These are phyloP conservation scores for Crossaster papposus DNA, from an alignment of 53 echinoderm and acorn worm species.

Conservation along the genomic window DNA sequence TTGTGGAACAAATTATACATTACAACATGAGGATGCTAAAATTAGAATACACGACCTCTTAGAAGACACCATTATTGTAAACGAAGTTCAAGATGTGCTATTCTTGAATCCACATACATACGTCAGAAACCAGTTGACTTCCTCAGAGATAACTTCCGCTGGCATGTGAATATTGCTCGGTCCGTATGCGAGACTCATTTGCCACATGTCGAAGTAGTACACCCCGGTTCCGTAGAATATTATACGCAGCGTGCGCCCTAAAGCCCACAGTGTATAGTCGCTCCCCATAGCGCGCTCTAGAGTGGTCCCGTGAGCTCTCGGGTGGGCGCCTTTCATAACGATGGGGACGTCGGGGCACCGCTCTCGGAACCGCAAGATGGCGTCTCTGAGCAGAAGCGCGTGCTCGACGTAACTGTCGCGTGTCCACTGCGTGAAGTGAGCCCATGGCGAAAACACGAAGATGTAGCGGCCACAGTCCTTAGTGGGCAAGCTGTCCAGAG, in stretches of 20 bases:
- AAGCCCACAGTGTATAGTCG: slow-evolving; percentile 41
- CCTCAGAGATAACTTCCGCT: slow-evolving; percentile 41
- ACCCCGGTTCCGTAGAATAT: slow-evolving; percentile 34
- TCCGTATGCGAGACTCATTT: slow-evolving; percentile 51
- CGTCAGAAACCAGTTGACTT: slow-evolving; percentile 58
- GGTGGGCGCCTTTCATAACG: slow-evolving; percentile 39
- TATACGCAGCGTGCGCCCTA: slow-evolving; percentile 12
- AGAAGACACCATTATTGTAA: neutral
- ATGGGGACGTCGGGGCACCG: slow-evolving; percentile 56
- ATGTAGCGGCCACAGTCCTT: slow-evolving; percentile 1
- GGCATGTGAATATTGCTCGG: slow-evolving; percentile 52
- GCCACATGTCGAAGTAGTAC: slow-evolving; percentile 54
- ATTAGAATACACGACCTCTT: too few relatives aligned
- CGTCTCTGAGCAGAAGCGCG: slow-evolving; percentile 19
- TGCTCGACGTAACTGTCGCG: slow-evolving; percentile 53
- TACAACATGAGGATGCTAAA: too few relatives aligned
- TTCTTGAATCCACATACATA: slow-evolving; percentile 5
- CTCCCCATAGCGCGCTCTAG: neutral
- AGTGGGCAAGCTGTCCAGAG: neutral
- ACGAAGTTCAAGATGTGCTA: neutral
- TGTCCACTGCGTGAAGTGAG: slow-evolving; percentile 61
- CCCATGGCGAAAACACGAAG: slow-evolving; percentile 54
- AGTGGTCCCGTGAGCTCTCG: slow-evolving; percentile 18
- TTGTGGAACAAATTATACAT: too few relatives aligned
- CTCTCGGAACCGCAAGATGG: slow-evolving; percentile 23